Base-by-base conservation (phyloP, 2,888 invertebrate species). In the Drosophila prostipennis region DNA sequence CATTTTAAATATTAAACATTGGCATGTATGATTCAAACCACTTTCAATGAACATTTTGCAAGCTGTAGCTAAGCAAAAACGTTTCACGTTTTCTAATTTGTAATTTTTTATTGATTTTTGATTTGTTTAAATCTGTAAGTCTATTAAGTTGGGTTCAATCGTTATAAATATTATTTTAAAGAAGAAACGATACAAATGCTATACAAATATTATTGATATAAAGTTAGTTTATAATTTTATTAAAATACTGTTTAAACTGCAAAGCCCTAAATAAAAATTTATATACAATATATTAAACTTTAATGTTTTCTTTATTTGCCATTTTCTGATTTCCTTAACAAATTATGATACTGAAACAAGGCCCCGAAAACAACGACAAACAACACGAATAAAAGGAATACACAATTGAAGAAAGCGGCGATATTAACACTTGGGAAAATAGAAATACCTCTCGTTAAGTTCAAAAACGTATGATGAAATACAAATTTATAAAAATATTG, bases 401-500 rank as follows among this genome's bases (percentile, higher is more conserved):
- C 42, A 55, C 26, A 42, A 67, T 70, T 72, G 71, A 61, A 68
- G 71, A 79, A 63, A 70, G 75, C 74, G 84, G 74, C 77, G 84
- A 86, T 87, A 89, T 88, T 81, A 89, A 90, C 78, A 90, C 90
- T 90, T 91, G 89, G 87, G 90, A 91, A 92, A 91, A 92, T 92
- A 92, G 89, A 92, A 92, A 92, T 92, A 92, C 92, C 92, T 92
- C 92, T 91, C 90, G 90, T 92, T 92, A 90, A 92, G 92, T 92
- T 92, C 92, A 92, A 92, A 92, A 90, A 88, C 19, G 78, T 79
- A 74, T 77, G 64, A 71, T 51, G 63, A 63, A 74, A 78, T 74
- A 78, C 72, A 79, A 76, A 78, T 76, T 65, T 68, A 81, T 71
- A 74, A 72, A 34, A 71, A 52, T 34, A 55, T 55, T 59, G 56